Conservation (phyloP, 2,888 invertebrate genomes). For the Hirtodrosophila trivittata region DNA sequence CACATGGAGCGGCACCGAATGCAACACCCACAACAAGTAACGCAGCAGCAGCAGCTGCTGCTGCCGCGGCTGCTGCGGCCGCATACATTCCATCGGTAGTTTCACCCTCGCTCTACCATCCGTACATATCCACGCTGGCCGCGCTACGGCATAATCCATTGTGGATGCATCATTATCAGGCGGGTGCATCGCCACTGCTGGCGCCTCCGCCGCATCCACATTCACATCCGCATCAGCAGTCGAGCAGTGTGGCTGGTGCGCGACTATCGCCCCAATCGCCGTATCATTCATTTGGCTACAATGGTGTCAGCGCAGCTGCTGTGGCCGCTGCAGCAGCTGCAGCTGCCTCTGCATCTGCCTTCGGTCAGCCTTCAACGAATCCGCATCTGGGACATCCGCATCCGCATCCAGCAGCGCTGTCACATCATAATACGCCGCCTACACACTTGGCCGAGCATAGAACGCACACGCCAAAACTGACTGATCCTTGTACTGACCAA, state of each 20-base stretch:
- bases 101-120: conserved; percentile 81
- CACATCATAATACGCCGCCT: conserved; percentile 55
- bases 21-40: conserved; percentile 54
- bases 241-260: conserved; percentile 74
- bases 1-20: conserved; percentile 63
- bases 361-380: conserved; percentile 62
- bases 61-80: conserved; percentile 81
- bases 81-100: conserved; percentile 83
- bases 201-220: conserved; percentile 72
- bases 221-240: conserved; percentile 42
- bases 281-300: conserved; percentile 81
- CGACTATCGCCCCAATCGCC: conserved; percentile 84
- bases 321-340: conserved; percentile 77
- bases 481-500: conserved; percentile 75
- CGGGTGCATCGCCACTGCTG: conserved; percentile 78
- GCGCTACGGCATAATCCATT: conserved; percentile 84
- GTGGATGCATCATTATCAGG: conserved; percentile 85
- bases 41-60: conserved; percentile 70
- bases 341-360: conserved; percentile 64
- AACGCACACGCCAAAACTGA: conserved; percentile 74
- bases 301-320: conserved; percentile 80
- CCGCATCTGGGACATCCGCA: conserved; percentile 62
- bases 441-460: conserved; percentile 62
- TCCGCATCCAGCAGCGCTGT: conserved; percentile 56
- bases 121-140: conserved; percentile 83